Percentiles rank a stretch among this genome's conserved stretches.
Evolutionary conservation across 2,113 vertebrate species (phyloP).

Genomic region (Rhinichthys klamathensis): DNA sequence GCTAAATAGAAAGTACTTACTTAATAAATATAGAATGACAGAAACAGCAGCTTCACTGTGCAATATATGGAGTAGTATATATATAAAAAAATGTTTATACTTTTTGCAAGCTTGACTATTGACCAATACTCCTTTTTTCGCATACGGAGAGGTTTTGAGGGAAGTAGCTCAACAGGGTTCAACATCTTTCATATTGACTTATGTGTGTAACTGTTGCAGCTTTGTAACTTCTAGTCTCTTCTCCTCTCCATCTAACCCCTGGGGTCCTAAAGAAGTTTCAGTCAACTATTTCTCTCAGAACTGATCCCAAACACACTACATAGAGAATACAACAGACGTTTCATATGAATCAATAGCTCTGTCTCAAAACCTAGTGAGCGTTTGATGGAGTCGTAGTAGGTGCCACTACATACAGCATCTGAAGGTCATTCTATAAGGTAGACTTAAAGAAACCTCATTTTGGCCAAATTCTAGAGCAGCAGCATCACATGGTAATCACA

Average conservation of each 20-base stretch:
- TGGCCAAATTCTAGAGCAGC: background rate
- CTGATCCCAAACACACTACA: conserved; percentile 1
- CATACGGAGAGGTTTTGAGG: background rate
- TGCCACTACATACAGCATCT: background rate
- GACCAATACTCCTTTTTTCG: background rate
- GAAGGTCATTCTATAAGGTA: background rate
- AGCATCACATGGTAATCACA: background rate
- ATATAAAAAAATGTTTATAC: background rate
- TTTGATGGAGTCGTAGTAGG: background rate
- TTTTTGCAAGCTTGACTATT: background rate
- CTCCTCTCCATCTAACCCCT: background rate
- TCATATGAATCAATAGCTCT: conserved; percentile 20
- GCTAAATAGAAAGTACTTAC: background rate
- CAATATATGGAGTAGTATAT: background rate
- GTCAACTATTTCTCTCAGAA: background rate
- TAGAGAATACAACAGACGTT: background rate
- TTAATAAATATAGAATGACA: background rate
- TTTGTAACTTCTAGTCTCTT: conserved; percentile 10
- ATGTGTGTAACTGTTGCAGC: background rate
- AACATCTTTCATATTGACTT: background rate
- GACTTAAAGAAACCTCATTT: background rate
- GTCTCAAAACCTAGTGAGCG: background rate
- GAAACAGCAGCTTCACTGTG: background rate
- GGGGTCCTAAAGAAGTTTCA: conserved; percentile 17
- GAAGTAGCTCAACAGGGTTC: background rate